These are phyloP conservation scores for Ahaetulla prasina DNA, from an alignment of 2,113 vertebrate genomes.

Conservation along the genomic window DNA sequence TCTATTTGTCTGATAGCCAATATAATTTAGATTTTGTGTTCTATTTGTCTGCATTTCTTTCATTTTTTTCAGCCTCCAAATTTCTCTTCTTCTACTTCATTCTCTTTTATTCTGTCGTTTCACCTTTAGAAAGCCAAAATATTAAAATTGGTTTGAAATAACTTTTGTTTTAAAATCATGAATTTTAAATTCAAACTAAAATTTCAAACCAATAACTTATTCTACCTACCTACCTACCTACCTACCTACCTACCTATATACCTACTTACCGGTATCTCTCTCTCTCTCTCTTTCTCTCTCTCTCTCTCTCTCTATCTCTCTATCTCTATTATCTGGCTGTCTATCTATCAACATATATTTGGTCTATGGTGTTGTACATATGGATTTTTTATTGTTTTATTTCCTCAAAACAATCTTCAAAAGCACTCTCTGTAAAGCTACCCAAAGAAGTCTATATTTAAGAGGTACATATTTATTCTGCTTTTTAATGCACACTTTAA, in stretches of 20 bases:
- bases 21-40: neutral
- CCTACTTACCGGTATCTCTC: too few relatives aligned
- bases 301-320: neutral
- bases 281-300: neutral
- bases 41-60: neutral
- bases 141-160: neutral
- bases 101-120: neutral
- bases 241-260: neutral
- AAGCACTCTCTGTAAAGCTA: neutral
- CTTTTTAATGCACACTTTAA: neutral
- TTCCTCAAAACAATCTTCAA: neutral
- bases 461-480: neutral
- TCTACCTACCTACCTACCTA: neutral
- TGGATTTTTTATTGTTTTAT: neutral
- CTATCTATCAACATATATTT: neutral
- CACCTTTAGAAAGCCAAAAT: neutral
- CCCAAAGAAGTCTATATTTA: neutral
- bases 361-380: neutral
- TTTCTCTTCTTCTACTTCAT: neutral
- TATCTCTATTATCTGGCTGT: neutral
- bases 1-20: neutral
- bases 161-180: neutral
- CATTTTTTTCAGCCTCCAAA: neutral
- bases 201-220: neutral
- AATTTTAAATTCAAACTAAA: neutral